These are phyloP conservation scores for Rhynchonema sp. DNA, from an alignment of 2,888 invertebrate species.

Conservation along the genomic window DNA sequence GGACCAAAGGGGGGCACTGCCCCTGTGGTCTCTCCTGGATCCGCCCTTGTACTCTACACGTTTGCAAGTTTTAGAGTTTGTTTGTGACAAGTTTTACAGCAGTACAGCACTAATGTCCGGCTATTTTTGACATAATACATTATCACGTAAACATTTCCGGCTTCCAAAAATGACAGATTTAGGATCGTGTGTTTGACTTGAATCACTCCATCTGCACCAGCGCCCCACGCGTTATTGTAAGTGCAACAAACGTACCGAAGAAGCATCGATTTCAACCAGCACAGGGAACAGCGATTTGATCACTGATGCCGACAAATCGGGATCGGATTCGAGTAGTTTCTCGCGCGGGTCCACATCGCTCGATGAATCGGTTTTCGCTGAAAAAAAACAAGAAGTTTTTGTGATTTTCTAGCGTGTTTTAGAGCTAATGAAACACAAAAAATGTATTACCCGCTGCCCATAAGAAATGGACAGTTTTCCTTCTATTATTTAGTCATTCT, in stretches of 20 bases:
- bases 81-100: too few relatives aligned
- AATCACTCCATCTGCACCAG: too few relatives aligned
- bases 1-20: too few relatives aligned
- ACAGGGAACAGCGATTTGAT: constrained; percentile 70
- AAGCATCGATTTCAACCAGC: constrained; percentile 91
- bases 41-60: too few relatives aligned
- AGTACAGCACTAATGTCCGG: too few relatives aligned
- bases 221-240: too few relatives aligned
- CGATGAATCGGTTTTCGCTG: neutral
- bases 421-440: neutral
- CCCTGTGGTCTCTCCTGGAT: too few relatives aligned
- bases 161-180: too few relatives aligned
- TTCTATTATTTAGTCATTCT: neutral
- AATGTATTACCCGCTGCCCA: neutral
- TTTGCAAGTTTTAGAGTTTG: too few relatives aligned
- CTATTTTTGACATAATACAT: too few relatives aligned
- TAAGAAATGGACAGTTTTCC: neutral
- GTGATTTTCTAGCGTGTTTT: neutral
- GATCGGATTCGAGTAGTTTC: constrained; percentile 48
- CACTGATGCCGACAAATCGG: constrained; percentile 47
- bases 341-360: constrained; percentile 42
- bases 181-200: too few relatives aligned
- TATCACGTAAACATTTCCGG: too few relatives aligned
- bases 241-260: constrained; percentile 43
- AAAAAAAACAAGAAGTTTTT: neutral